Evolutionary conservation across 2,113 vertebrate species (phyloP), one percentile per base, ranked within the genome.

Genomic region (Elgaria multicarinata): DNA sequence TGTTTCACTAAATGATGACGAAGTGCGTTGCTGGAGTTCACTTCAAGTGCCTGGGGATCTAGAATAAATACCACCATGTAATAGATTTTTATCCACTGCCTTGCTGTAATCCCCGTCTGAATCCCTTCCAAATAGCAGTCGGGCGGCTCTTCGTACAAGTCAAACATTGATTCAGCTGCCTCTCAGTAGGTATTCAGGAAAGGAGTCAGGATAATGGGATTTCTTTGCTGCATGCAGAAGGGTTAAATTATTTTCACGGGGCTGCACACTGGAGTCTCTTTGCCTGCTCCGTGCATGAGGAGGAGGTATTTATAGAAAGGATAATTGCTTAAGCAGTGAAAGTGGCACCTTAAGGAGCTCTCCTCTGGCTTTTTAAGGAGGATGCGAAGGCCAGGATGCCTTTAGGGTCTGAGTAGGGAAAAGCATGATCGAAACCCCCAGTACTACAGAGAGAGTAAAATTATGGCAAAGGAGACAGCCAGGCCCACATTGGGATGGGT

Each of bases 91-190:
- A 96, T 95, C 95, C 94, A 90, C 93, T 90, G 89, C 92, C 76
- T 93, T 88, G 82, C 91, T 0, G 0, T 96, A 96, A 96, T 96
- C 95, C 96, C 94, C 77, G 69, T 90, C 93, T 94, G 94, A 96
- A 96, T 96, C 95, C 93, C 92, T 96, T 96, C 91, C 94, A 94
- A 93, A 93, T 91, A 95, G 95, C 94, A 92, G 91, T 90, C 90
- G 87, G 92, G 91, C 14, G 10, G 93, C 92, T 96, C 92, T 93
- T 93, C 93, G 92, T 94, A 92, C 93, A 95, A 96, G 92, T 95
- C 95, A 96, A 97, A 97, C 96, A 96, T 95, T 94, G 93, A 95
- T 96, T 97, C 95, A 95, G 95, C 94, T 95, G 95, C 93, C 85
- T 95, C 79, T 93, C 24, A 3, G 88, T 92, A 95, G 90, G 82